Percentiles rank a stretch among this genome's conserved stretches.
Conservation (phyloP, 1,140 invertebrate species). For the Colletes latitarsis region DNA sequence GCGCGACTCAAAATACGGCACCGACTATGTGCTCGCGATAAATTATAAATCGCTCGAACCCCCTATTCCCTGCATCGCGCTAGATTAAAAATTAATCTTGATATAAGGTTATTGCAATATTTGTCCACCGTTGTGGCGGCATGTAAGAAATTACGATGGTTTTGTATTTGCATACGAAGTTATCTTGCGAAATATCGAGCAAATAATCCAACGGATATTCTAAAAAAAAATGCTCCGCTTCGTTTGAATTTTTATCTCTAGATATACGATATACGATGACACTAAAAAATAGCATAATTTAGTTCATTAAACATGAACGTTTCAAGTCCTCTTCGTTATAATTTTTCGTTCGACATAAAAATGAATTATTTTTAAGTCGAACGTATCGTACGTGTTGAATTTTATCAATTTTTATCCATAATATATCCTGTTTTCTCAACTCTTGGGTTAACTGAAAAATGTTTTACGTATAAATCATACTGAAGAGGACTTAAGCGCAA, state of each 20-base stretch:
- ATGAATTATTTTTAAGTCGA: no score
- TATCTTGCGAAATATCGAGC: neutral
- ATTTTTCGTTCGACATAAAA: no score
- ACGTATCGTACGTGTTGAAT: no score
- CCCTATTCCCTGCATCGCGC: constrained; percentile 17
- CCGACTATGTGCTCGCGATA: constrained; percentile 17
- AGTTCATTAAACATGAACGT: no score
- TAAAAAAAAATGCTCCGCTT: neutral
- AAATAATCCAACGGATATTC: constrained; percentile 25
- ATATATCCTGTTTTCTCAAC: no score
- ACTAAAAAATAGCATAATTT: no score
- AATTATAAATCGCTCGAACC: constrained; percentile 43
- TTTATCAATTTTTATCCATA: no score
- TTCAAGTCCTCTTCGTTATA: no score
- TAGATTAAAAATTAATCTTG: constrained; percentile 63
- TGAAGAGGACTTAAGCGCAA: no score
- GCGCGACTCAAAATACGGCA: neutral
- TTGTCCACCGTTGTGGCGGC: constrained; percentile 15
- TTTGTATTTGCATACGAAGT: constrained; percentile 15
- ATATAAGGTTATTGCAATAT: constrained; percentile 35
- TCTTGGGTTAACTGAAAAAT: no score
- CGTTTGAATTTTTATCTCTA: neutral
- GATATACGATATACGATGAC: neutral
- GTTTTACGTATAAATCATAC: no score
- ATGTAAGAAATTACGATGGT: constrained; percentile 21